A percentile compares a stretch with the other conserved stretches of the same genome.
phyloP scores from a whole-genome alignment of 1,140 invertebrate genomes.

The Drosophila leontia region DNA sequence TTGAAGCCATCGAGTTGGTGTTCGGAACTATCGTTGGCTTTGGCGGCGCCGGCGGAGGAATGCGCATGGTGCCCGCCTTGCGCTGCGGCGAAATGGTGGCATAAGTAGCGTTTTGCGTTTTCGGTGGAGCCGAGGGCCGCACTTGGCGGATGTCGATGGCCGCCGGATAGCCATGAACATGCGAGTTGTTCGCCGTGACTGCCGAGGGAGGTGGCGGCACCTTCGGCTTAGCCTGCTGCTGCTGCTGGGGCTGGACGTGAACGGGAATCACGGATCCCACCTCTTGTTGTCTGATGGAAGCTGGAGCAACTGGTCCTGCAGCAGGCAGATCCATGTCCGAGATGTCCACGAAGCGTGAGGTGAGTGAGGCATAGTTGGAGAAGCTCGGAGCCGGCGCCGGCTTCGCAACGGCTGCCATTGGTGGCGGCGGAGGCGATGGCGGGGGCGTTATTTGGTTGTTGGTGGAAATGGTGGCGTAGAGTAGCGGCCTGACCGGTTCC shows the following conservation, averaged over 20 bases:
- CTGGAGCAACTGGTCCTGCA: not conserved
- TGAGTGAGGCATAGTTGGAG: conserved; percentile 63
- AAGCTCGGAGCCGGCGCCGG: not conserved
- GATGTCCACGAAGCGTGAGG: conserved; percentile 66
- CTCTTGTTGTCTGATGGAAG: conserved; percentile 22
- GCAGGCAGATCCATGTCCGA: conserved; percentile 51
- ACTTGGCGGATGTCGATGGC: conserved; percentile 51
- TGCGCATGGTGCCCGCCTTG: conserved; percentile 60
- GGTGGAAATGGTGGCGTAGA: conserved; percentile 75
- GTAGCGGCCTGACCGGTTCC: conserved; percentile 32
- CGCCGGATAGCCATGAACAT: conserved; percentile 40
- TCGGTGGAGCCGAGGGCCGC: conserved; percentile 10
- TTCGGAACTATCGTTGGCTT: conserved; percentile 58
- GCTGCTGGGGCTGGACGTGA: conserved; percentile 34
- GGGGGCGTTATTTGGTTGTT: conserved; percentile 65
- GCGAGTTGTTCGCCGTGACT: conserved; percentile 56
- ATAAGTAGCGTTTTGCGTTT: conserved; percentile 37
- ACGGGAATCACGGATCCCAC: conserved; percentile 51
- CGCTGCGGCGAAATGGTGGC: conserved; percentile 64
- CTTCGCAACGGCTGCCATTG: not conserved
- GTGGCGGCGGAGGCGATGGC: conserved; percentile 52
- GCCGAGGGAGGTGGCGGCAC: conserved; percentile 71
- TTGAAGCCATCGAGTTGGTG: conserved; percentile 7
- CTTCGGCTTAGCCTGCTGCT: conserved; percentile 31
- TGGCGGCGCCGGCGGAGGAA: conserved; percentile 63